Evolutionary conservation across 2,888 invertebrate genomes (phyloP).

Genomic region (Zeuzera pyrina): DNA sequence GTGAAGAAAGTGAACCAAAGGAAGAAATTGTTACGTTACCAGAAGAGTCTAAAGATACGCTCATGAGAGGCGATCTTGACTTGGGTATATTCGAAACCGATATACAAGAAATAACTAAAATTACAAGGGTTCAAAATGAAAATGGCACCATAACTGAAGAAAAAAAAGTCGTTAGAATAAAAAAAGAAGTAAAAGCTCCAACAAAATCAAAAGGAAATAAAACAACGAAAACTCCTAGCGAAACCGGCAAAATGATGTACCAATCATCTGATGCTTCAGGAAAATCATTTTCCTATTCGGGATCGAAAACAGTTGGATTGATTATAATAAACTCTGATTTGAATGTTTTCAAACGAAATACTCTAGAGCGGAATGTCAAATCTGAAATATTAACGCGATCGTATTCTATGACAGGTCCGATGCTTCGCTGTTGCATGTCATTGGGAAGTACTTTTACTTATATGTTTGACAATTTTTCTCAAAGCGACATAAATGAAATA

Average conservation of each 20-base stretch:
- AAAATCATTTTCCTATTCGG: background rate
- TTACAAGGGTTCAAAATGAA: constrained; percentile 24
- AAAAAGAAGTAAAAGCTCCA: constrained; percentile 21
- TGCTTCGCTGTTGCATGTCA: too few species aligned
- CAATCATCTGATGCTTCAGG: too few species aligned
- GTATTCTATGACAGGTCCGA: too few species aligned
- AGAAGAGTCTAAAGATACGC: background rate
- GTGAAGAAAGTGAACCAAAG: background rate
- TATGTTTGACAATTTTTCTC: too few species aligned
- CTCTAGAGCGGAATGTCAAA: too few species aligned
- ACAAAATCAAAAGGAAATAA: background rate
- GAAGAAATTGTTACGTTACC: background rate
- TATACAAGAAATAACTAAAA: constrained; percentile 27
- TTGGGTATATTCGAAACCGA: constrained; percentile 17
- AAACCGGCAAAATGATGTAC: too few species aligned
- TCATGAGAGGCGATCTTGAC: background rate
- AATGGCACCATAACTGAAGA: constrained; percentile 30
- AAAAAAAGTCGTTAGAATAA: constrained; percentile 26
- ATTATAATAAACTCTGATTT: too few species aligned
- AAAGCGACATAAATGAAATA: too few species aligned
- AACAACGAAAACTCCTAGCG: background rate
- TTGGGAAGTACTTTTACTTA: too few species aligned
- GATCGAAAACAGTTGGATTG: background rate
- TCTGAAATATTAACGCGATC: too few species aligned
- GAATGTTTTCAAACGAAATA: too few species aligned